Base-by-base conservation (phyloP, 2,888 invertebrate species). In the Calephelis perditalis region DNA sequence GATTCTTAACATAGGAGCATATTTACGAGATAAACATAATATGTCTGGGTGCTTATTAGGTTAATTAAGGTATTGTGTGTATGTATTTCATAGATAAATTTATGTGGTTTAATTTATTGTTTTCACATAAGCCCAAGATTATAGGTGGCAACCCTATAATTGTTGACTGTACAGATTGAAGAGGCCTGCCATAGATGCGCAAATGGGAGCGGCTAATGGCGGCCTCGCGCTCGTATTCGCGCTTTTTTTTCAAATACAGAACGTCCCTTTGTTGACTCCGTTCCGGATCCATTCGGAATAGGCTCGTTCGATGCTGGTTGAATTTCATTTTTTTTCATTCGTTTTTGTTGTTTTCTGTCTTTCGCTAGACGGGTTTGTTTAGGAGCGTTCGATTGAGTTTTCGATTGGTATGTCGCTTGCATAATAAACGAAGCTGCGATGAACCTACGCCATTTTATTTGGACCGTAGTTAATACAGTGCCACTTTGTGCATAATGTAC, bases 181-280 rank as follows among this genome's bases (percentile, higher is more conserved):
- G 87, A 87, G 86, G 78, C 79, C 74, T 73, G 76, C 82, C 81
- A 85, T 85, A 84, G 81, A 82, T 76, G 78, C 76, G 71, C 84
- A 84, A 86, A 87, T 85, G 82, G 86, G 81, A 82, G 73, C 84
- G 78, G 86, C 84, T 89, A 89, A 89, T 89, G 86, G 89, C 79
- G 74, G 82, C 73, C 72, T 81, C 76, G 77, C 81, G 80, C 82
- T 82, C 79, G 81, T 77, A 80, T 87, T 86, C 84, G 86, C 86
- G 81, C 80, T 84, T 87, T 86, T 49, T 84, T 75, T 74, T 84
- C 78, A 79, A 81, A 81, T 74, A 81, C 81, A 84, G 81, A 82
- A 80, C 85, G 78, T 86, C 86, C 85, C 87, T 89, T 89, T 88
- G 88, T 89, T 86, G 82, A 83, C 82, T 84, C 72, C 75, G 73